phyloP scores from a whole-genome alignment of 2,797 vertebrate genomes.

The Sylvia borin region DNA sequence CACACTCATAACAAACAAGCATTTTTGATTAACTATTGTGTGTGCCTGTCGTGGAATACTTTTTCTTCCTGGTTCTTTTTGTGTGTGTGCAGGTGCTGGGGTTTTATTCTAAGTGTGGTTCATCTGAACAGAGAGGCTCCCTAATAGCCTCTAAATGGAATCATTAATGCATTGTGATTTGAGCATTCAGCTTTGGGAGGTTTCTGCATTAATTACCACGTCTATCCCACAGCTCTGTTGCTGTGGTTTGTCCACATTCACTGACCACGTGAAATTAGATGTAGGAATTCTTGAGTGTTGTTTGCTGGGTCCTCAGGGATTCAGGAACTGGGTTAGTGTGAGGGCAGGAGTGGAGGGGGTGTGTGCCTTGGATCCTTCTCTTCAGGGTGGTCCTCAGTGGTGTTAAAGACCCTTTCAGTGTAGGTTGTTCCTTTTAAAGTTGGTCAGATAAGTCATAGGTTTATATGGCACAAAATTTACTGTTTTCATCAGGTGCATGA shows the following conservation, averaged over 20 bases:
- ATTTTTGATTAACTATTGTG: slow-evolving; percentile 46
- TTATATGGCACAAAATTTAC: background rate
- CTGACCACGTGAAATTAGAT: background rate
- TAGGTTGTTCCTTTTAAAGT: background rate
- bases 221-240: background rate
- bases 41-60: slow-evolving; percentile 4
- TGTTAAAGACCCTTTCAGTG: background rate
- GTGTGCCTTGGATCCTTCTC: background rate
- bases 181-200: slow-evolving; percentile 28
- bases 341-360: background rate
- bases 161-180: slow-evolving; percentile 61
- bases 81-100: slow-evolving; percentile 49
- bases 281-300: background rate
- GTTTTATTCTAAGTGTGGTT: slow-evolving; percentile 36
- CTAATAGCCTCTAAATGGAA: slow-evolving; percentile 51
- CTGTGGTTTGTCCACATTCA: background rate
- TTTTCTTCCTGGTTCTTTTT: slow-evolving; percentile 35
- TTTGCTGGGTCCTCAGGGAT: background rate
- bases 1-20: slow-evolving; percentile 10
- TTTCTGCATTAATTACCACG: slow-evolving; percentile 52
- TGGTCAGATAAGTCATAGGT: background rate
- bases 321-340: background rate
- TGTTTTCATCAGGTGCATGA: background rate
- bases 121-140: slow-evolving; percentile 13
- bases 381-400: accelerated